Conservation (phyloP, 2,888 invertebrate genomes). For the Adela reaumurella region DNA sequence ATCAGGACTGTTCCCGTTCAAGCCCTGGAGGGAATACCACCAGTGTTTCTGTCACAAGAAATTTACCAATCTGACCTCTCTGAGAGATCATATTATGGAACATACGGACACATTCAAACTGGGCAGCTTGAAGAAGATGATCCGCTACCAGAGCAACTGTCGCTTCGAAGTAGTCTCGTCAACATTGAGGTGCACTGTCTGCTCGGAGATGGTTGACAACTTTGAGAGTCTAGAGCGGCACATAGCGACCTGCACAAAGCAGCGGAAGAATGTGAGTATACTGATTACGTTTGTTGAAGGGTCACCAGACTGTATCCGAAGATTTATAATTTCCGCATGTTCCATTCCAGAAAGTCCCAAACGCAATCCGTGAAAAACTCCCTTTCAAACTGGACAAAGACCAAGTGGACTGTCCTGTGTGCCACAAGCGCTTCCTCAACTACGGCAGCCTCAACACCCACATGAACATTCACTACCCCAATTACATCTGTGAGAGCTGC, state of each 20-base stretch:
- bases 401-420: conserved; percentile 41
- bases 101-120: conserved; percentile 29
- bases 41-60: conserved; percentile 34
- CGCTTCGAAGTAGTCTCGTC: conserved; percentile 24
- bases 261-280: conserved; percentile 12
- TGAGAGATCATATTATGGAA: conserved; percentile 26
- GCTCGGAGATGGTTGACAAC: conserved; percentile 25
- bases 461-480: conserved; percentile 50
- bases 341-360: too few relatives aligned
- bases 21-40: conserved; percentile 29
- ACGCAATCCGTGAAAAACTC: conserved; percentile 36
- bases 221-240: conserved; percentile 30
- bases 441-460: conserved; percentile 44
- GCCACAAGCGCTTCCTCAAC: conserved; percentile 36
- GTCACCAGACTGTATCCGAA: too few relatives aligned
- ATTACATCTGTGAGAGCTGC: conserved; percentile 49
- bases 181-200: conserved; percentile 32
- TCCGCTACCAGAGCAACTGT: conserved; percentile 27
- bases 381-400: conserved; percentile 46
- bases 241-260: conserved; percentile 28
- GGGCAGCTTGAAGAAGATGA: conserved; percentile 37
- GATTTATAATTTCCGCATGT: too few relatives aligned
- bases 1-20: conserved; percentile 37
- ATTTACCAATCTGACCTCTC: conserved; percentile 24
- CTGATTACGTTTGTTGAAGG: too few relatives aligned